Evolutionary conservation across 1,140 invertebrate species (phyloP), one percentile per base, ranked within the genome.

Genomic region (Euwallacea fornicatus): DNA sequence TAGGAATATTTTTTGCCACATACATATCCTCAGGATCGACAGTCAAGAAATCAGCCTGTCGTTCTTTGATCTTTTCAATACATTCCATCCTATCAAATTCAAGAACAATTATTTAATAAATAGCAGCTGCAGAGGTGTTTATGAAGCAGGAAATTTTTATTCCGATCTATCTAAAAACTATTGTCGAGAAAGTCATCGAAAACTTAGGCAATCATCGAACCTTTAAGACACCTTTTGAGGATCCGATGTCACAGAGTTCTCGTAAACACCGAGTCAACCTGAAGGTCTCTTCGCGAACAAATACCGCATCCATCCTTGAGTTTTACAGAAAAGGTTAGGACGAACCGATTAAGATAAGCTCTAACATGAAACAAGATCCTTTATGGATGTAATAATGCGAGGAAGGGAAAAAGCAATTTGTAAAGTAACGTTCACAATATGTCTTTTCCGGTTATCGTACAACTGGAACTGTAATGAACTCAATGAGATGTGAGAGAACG

Each of bases 21-120:
- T 93, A 95, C 86, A 94, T 89, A 74, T 92, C 90, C 77, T 94
- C 92, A 2, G 93, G 91, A 77, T 95, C 93, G 0, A 91, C 86
- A 10, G 90, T 89, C 13, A 90, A 87, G 33, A 95, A 85, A 80
- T 96, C 93, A 0, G 93, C 93, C 75, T 91, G 85, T 50, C 89
- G 86, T 74, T 88, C 84, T 55, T 90, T 86, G 33, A 96, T 88
- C 78, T 87, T 86, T 16, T 87, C 83, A 73, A 95, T 85, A 76
- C 93, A 96, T 46, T 92, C 90, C 67, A 90, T 81, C 58, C 89
- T 89, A 33, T 33, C 74, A 64, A 77, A 76, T 46, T 50, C 15
- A 61, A 47, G 10, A 16, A 16, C 21, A 7, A 11, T 44, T 64
- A 64, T 11, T 44, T 64, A 9, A 47, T 4, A 33, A 33, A 33